A percentile compares a stretch with the other conserved stretches of the same genome.
These are phyloP conservation scores for Boulengeromyrus knoepffleri DNA, from an alignment of 2,113 vertebrate species.

Conservation along the genomic window DNA sequence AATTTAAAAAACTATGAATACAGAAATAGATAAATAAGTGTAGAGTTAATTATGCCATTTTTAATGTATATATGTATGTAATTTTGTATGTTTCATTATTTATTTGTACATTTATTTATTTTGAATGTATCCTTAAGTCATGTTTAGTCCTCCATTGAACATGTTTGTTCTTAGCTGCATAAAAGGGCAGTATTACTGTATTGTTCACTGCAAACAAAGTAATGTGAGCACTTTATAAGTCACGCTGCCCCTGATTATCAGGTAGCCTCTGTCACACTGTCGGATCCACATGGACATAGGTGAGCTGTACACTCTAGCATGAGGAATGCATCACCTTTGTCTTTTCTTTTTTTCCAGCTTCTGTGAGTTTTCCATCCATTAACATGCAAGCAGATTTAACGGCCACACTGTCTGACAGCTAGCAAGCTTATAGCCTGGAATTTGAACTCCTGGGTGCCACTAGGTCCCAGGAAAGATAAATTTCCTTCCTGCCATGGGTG, in stretches of 20 bases:
- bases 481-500: constrained; percentile 33
- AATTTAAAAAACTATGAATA: not conserved
- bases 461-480: not conserved
- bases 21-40: not conserved
- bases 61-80: not conserved
- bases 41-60: not conserved
- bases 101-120: not conserved
- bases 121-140: not conserved
- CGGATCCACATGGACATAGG: not conserved
- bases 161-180: not conserved
- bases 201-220: not conserved
- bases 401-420: not conserved
- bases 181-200: not conserved
- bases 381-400: not conserved
- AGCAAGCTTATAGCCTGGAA: not conserved
- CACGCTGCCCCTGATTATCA: not conserved
- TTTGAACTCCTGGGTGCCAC: not conserved
- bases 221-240: not conserved
- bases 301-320: not conserved
- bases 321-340: not conserved
- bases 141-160: not conserved
- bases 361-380: not conserved
- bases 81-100: not conserved
- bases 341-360: not conserved
- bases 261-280: not conserved